Evolutionary conservation across 2,797 vertebrate species (phyloP), one percentile per base, ranked within the genome.

Genomic region (Kryptopterus vitreolus): DNA sequence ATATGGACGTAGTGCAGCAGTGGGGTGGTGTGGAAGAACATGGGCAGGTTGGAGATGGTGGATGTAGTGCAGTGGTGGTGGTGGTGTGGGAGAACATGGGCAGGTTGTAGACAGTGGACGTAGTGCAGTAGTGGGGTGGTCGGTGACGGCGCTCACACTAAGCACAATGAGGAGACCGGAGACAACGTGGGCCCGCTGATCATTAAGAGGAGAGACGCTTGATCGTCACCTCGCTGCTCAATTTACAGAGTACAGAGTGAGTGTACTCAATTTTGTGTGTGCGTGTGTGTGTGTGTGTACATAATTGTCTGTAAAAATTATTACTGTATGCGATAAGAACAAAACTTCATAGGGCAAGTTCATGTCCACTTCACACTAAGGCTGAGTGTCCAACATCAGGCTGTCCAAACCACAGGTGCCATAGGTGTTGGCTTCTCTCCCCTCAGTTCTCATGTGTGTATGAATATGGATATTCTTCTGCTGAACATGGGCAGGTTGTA

Each of bases 181-280:
- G 94, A 95, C 89, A 95, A 95, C 24, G 92, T 95, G 0, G 94
- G 94, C 0, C 94, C 94, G 0, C 91, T 95, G 83, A 94, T 95
- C 89, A 92, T 95, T 87, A 94, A 93, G 78, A 93, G 88, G 88
- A 93, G 53, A 82, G 91, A 92, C 0, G 77, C 87, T 3, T 94
- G 87, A 87, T 2, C 24, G 57, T 57, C 52, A 16, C 10, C 31
- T 18, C 50, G 46, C 69, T 66, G 50, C 52, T 62, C 24, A 16
- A 69, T 69, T 69, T 35, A n/a, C 31, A n/a, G 48, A 46, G 43
- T 65, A 55, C 35, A 10, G 5, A 7, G 24, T 57, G n/a, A n/a
- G n/a, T n/a, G n/a, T n/a, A n/a, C n/a, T n/a, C n/a, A n/a, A n/a
- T n/a, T n/a, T n/a, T n/a, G n/a, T n/a, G n/a, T n/a, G n/a, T n/a